A percentile compares a stretch with the other conserved stretches of the same genome.
These are phyloP conservation scores for Ctenoplectra terminalis DNA, from an alignment of 1,140 invertebrate genomes.

Conservation along the genomic window DNA sequence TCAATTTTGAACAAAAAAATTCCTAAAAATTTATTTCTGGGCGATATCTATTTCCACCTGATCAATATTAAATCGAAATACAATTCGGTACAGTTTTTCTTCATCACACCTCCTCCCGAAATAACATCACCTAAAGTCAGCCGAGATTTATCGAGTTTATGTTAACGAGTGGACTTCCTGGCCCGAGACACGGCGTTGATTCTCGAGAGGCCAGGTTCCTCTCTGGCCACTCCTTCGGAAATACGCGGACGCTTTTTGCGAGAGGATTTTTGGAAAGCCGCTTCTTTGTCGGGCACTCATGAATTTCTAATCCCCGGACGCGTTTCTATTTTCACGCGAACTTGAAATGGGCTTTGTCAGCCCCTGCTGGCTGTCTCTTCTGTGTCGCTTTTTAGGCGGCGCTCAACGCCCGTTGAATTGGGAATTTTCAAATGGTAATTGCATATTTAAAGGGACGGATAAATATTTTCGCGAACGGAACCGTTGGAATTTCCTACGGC, in stretches of 20 bases:
- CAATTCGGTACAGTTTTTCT: too few species aligned
- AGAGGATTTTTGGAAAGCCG: slow-evolving; percentile 49
- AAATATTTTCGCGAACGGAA: slow-evolving; percentile 31
- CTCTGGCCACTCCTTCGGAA: slow-evolving; percentile 13
- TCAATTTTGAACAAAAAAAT: too few species aligned
- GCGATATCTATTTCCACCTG: too few species aligned
- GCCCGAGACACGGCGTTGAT: neutral
- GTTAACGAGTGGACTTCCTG: slow-evolving; percentile 11
- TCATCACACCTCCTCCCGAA: too few species aligned
- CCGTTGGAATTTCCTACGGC: neutral
- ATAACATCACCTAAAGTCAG: too few species aligned
- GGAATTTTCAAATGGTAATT: slow-evolving; percentile 52
- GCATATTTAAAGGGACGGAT: slow-evolving; percentile 46
- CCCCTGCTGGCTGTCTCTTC: neutral
- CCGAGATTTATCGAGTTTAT: slow-evolving; percentile 61
- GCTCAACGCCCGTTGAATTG: slow-evolving; percentile 18
- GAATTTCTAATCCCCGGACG: slow-evolving; percentile 47
- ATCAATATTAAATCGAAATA: too few species aligned
- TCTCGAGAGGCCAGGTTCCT: neutral
- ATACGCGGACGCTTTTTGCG: slow-evolving; percentile 22
- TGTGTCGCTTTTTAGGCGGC: slow-evolving; percentile 26
- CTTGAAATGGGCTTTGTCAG: slow-evolving; percentile 19
- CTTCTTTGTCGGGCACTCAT: slow-evolving; percentile 44
- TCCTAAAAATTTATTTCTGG: too few species aligned
- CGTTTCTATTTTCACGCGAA: slow-evolving; percentile 37